A percentile compares a stretch with the other conserved stretches of the same genome.
Evolutionary conservation across 2,888 invertebrate species (phyloP).

Genomic region (Linnaemya vulpina): DNA sequence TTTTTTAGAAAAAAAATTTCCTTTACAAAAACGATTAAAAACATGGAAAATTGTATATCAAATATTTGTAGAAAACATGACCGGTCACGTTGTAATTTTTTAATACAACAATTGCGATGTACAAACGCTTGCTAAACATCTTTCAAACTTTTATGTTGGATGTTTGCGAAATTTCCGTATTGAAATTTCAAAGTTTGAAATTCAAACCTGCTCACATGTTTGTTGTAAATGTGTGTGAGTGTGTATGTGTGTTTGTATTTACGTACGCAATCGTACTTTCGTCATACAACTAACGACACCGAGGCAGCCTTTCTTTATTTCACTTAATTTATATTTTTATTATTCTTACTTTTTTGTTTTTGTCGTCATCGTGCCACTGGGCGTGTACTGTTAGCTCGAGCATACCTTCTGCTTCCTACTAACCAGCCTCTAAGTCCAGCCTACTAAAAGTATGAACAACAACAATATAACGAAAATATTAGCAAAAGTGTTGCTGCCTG

Average conservation of each 20-base stretch:
- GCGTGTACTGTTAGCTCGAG: conserved; percentile 74
- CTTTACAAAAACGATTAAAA: no score
- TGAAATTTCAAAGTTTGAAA: neutral
- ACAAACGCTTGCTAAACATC: neutral
- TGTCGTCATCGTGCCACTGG: conserved; percentile 69
- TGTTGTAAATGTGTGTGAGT: neutral
- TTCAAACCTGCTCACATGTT: neutral
- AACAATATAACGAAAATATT: conserved; percentile 55
- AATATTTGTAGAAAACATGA: conserved; percentile 22
- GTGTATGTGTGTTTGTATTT: neutral
- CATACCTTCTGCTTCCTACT: conserved; percentile 75
- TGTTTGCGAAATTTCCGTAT: conserved; percentile 20
- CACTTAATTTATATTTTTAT: no score
- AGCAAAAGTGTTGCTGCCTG: conserved; percentile 63
- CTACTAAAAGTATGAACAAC: conserved; percentile 58
- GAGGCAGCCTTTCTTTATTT: conserved; percentile 56
- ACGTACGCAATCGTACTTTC: neutral
- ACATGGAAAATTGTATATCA: no score
- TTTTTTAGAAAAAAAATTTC: no score
- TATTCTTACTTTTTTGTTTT: conserved; percentile 6
- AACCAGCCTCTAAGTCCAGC: conserved; percentile 73
- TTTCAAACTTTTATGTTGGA: conserved; percentile 1
- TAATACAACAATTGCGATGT: neutral
- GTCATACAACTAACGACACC: neutral
- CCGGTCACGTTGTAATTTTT: conserved; percentile 8